Evolutionary conservation across 2,797 vertebrate genomes (phyloP).

Genomic region (Cirrhinus molitorella): DNA sequence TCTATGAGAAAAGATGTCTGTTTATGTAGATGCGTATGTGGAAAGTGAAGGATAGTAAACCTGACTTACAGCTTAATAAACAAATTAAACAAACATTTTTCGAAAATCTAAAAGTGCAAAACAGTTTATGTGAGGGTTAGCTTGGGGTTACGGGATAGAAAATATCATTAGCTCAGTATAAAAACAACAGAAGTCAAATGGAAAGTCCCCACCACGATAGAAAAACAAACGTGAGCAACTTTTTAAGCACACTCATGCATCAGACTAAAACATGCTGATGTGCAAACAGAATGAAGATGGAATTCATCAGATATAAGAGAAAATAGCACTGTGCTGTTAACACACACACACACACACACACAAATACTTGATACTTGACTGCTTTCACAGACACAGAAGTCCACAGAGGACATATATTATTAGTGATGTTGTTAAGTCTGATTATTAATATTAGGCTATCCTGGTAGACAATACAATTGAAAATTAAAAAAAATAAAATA

Average conservation of each 20-base stretch:
- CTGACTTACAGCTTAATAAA: not conserved
- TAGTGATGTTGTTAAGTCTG: not conserved
- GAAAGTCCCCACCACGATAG: constrained; percentile 1
- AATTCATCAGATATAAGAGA: constrained; percentile 54
- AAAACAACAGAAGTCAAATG: constrained; percentile 9
- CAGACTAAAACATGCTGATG: constrained; percentile 31
- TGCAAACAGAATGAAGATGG: constrained; percentile 47
- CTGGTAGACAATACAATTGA: too few species aligned
- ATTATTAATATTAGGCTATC: too few species aligned
- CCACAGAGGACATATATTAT: not conserved
- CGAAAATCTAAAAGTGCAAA: constrained; percentile 5
- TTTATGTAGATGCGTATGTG: constrained; percentile 10
- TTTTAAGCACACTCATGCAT: constrained; percentile 31
- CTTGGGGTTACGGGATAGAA: constrained; percentile 7
- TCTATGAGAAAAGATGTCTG: constrained; percentile 8
- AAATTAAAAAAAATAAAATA: too few species aligned
- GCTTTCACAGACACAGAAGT: not conserved
- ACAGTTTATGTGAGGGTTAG: not conserved
- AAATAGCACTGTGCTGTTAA: constrained; percentile 43
- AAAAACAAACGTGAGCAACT: constrained; percentile 16
- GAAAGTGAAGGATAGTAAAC: not conserved
- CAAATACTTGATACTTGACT: not conserved
- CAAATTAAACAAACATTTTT: not conserved
- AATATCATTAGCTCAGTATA: not conserved
- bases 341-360: constrained; percentile 17